These are phyloP conservation scores for Drosophila punjabiensis DNA, from an alignment of 1,140 invertebrate genomes.

Conservation along the genomic window DNA sequence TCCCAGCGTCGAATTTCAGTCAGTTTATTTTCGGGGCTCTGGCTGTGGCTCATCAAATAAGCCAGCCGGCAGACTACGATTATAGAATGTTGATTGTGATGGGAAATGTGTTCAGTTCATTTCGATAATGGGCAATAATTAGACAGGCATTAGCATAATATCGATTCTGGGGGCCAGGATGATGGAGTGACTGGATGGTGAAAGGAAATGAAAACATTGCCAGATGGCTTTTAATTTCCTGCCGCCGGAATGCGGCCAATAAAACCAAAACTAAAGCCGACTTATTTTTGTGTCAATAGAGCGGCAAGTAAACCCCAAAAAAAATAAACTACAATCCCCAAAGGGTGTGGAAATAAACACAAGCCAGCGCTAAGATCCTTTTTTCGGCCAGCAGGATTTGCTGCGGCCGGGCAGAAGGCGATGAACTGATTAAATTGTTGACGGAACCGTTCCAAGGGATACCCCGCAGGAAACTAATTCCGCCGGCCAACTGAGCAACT, in stretches of 20 bases:
- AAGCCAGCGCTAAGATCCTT: conserved; percentile 48
- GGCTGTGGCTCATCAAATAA: conserved; percentile 21
- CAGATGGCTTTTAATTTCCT: conserved; percentile 78
- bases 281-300: conserved; percentile 67
- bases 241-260: conserved; percentile 58
- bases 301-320: conserved; percentile 38
- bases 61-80: conserved; percentile 6
- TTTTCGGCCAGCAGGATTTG: conserved; percentile 58
- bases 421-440: conserved; percentile 81
- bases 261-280: conserved; percentile 68
- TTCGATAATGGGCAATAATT: conserved; percentile 64
- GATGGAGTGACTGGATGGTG: conserved; percentile 28
- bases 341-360: conserved; percentile 56
- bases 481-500: conserved; percentile 62
- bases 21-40: conserved; percentile 8
- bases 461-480: conserved; percentile 72
- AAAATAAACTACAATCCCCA: conserved; percentile 39
- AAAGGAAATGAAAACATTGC: conserved; percentile 63
- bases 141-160: conserved; percentile 56
- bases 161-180: conserved; percentile 30
- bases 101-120: conserved; percentile 49
- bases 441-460: conserved; percentile 56
- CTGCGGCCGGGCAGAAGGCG: conserved; percentile 66
- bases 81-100: conserved; percentile 37
- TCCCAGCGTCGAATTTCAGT: conserved; percentile 5